Evolutionary conservation across 2,888 invertebrate species (phyloP).

Genomic region (Dolichopus griseipennis): DNA sequence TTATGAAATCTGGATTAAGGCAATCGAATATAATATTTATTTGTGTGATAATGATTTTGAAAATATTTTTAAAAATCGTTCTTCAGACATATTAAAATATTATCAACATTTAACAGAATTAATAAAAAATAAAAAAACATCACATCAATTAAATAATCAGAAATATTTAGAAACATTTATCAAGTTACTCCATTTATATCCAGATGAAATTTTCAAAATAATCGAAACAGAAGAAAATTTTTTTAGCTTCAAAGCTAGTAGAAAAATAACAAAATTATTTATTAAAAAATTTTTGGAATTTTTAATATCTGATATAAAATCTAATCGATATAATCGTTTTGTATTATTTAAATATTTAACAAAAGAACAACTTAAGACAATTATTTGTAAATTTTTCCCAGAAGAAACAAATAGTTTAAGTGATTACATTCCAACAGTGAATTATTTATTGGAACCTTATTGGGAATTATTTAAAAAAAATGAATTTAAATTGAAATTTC

Average conservation of each 20-base stretch:
- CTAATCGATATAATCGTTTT: background rate
- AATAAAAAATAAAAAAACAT: background rate
- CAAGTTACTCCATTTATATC: background rate
- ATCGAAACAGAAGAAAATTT: background rate
- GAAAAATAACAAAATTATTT: background rate
- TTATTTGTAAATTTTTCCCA: background rate
- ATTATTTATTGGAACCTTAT: background rate
- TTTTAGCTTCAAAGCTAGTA: background rate
- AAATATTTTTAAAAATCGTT: background rate
- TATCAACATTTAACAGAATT: background rate
- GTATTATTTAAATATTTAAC: background rate
- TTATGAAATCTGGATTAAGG: background rate
- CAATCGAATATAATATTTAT: background rate
- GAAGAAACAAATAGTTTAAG: background rate
- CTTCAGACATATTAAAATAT: background rate
- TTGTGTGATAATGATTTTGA: background rate
- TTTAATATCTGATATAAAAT: background rate
- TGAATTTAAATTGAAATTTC: background rate
- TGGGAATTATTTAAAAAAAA: background rate
- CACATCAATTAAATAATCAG: background rate
- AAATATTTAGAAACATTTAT: background rate
- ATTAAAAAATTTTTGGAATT: background rate
- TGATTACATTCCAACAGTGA: background rate
- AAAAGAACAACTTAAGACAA: background rate
- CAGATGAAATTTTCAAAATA: background rate